Percentiles rank a stretch among this genome's conserved stretches.
Evolutionary conservation across 2,113 vertebrate genomes (phyloP).

Genomic region (Bombycilla garrulus): DNA sequence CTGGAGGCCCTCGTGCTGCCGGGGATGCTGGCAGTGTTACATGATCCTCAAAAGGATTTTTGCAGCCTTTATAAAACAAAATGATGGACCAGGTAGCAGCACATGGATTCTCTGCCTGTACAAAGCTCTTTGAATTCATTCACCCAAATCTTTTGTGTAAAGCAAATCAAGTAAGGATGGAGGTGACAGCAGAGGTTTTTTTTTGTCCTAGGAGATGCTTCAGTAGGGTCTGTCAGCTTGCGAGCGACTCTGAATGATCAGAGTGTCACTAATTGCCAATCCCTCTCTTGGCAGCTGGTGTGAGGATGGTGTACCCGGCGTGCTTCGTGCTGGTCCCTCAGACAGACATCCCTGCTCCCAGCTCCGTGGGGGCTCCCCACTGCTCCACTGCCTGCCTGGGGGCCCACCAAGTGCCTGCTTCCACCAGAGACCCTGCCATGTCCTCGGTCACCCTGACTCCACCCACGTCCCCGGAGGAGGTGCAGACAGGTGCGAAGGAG

Average conservation of each 20-base stretch:
- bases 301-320: conserved; percentile 96
- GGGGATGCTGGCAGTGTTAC: background rate
- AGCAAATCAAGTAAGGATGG: background rate
- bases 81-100: background rate
- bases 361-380: conserved; percentile 85
- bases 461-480: conserved; percentile 95
- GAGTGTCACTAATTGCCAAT: background rate
- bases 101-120: background rate
- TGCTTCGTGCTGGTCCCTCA: conserved; percentile 96
- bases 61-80: background rate
- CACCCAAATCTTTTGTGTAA: background rate
- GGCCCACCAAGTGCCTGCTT: conserved; percentile 94
- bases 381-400: conserved; percentile 88
- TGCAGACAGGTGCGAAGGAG: conserved; percentile 85
- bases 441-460: conserved; percentile 96
- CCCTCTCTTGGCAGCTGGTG: conserved; percentile 78
- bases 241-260: background rate
- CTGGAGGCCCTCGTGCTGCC: background rate
- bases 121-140: background rate
- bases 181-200: background rate
- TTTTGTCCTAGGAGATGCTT: background rate
- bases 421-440: conserved; percentile 94
- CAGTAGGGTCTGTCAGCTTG: background rate
- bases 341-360: conserved; percentile 89
- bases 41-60: background rate